Percentiles rank a stretch among this genome's conserved stretches.
Evolutionary conservation across 1,140 invertebrate species (phyloP).

Genomic region (Lycorma delicatula): DNA sequence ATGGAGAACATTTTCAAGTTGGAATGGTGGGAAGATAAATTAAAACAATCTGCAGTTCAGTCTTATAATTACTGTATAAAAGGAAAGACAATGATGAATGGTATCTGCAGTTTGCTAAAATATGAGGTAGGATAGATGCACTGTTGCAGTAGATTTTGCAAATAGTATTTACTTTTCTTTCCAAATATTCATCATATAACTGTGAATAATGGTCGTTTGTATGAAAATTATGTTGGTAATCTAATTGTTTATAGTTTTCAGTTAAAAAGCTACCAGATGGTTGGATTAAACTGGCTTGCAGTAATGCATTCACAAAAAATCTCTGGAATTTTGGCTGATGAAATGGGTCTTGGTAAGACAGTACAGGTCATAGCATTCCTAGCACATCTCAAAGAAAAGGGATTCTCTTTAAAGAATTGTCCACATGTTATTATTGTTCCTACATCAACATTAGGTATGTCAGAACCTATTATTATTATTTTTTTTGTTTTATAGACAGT

Average conservation of each 20-base stretch:
- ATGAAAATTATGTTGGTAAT: conserved; percentile 12
- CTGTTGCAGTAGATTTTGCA: not conserved
- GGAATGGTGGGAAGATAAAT: too few relatives aligned
- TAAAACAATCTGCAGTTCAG: too few relatives aligned
- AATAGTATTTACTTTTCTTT: not conserved
- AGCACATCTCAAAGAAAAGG: conserved; percentile 71
- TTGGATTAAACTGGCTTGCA: conserved; percentile 89
- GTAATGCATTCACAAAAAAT: conserved; percentile 82
- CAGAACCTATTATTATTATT: too few relatives aligned
- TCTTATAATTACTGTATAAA: not conserved
- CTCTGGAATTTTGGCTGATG: conserved; percentile 89
- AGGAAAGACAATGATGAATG: not conserved
- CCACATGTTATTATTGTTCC: conserved; percentile 89
- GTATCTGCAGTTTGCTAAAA: too few relatives aligned
- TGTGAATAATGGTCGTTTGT: not conserved
- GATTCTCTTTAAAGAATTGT: conserved; percentile 38
- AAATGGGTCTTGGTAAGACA: conserved; percentile 89
- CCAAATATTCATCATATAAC: not conserved
- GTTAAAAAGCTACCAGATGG: conserved; percentile 82
- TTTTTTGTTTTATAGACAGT: too few relatives aligned
- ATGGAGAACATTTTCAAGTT: too few relatives aligned
- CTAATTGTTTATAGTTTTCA: conserved; percentile 45
- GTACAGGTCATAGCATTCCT: conserved; percentile 86
- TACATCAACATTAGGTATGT: conserved; percentile 81
- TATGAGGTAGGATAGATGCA: too few relatives aligned